Conservation (phyloP, 2,113 vertebrate genomes). For the Glareola pratincola region DNA sequence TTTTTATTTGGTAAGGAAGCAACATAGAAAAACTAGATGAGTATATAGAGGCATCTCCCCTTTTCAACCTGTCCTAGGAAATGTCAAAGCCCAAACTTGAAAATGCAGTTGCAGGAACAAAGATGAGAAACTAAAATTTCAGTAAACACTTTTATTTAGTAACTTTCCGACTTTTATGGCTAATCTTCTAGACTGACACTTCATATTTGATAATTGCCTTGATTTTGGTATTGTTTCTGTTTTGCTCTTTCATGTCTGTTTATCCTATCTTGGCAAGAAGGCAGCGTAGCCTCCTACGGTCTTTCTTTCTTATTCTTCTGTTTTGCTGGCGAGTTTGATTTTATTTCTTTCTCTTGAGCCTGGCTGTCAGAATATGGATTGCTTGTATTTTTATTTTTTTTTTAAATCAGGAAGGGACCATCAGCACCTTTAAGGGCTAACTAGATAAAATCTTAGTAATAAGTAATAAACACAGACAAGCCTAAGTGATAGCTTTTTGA, state of each 20-base stretch:
- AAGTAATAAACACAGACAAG: neutral
- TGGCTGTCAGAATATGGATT: neutral
- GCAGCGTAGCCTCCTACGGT: neutral
- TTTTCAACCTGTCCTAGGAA: neutral
- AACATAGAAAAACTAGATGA: neutral
- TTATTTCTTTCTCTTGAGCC: neutral
- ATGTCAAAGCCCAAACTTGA: neutral
- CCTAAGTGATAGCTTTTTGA: neutral
- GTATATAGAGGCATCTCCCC: neutral
- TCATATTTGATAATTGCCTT: neutral
- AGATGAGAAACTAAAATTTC: neutral
- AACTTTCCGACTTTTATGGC: neutral
- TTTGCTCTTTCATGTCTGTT: neutral
- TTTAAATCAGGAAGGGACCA: neutral
- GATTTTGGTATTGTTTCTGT: neutral
- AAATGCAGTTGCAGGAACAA: neutral
- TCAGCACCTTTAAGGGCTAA: neutral
- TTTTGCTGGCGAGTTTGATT: neutral
- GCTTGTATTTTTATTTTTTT: neutral
- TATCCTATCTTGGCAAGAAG: neutral
- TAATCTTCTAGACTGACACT: neutral
- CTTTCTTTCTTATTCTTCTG: neutral
- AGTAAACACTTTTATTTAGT: neutral
- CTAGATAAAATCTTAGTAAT: neutral
- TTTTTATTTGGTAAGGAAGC: neutral